Base-by-base conservation (phyloP, 2,113 vertebrate species). In the Nanger granti region DNA sequence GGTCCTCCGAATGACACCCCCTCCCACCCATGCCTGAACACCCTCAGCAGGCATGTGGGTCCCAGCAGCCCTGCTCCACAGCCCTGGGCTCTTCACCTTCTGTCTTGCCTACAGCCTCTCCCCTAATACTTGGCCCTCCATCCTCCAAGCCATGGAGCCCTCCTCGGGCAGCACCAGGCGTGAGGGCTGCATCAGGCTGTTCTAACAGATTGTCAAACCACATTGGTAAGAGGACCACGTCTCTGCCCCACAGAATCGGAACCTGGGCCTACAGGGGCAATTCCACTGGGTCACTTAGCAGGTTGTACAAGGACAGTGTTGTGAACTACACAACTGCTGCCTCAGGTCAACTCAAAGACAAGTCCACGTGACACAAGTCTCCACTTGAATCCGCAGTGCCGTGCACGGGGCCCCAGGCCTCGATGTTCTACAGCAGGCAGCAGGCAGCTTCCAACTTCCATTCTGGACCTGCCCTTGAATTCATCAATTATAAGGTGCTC, bases 41-140 rank as follows among this genome's bases (percentile, higher is more conserved):
- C 18, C 20, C 15, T 57, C 62, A 4, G 20, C 5, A 13, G 10
- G 29, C 12, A 1, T 1, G 31, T 0, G 1, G 4, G 47, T 28
- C 79, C 57, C 31, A 5, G 1, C 7, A 41, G n/a, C 84, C 41
- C 28, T 0, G 37, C 18, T 11, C 26, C 34, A 7, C 49, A 54
- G 31, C 31, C 31, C 80, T 52, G 3, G 31, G 31, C 49, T 26
- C 44, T 17, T 5, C 34, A 31, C 28, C 11, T 9, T n/a, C 64
- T 3, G 18, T 22, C 41, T 66, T 89, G 84, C 57, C 24, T 8
- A 9, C 13, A 8, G 22, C 28, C 26, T 47, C 49, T n/a, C 26
- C 76, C 14, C 66, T 20, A 0, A 6, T 3, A 12, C 1, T n/a
- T 20, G 12, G 9, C 4, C 24, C 41, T 18, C 44, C 88, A 7